Base-by-base conservation (phyloP, 30 jellyfish, hydroid and myxozoan genomes). In the Aurelia aurita region DNA sequence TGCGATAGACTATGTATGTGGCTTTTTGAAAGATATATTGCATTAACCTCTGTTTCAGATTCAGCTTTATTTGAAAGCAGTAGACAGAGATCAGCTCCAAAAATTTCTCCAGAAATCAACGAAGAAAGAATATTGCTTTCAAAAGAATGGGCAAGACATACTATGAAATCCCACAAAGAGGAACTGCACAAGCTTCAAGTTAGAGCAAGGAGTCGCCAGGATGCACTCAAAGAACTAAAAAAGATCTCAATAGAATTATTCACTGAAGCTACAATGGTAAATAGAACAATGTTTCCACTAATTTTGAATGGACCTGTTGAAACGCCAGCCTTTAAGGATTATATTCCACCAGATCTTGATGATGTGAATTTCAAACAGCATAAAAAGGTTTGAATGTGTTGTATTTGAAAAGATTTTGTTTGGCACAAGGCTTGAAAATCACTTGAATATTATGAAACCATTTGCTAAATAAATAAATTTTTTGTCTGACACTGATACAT, bases 271-370 rank as follows among this genome's bases (percentile, higher is more conserved):
- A 64, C 89, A 3, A 78, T 71, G 58, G 97, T 94, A 9, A 83
- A 89, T 63, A 83, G 80, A 62, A 60, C 70, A 25, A 39, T 84
- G 23, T 94, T 89, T 71, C 99, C 99, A 5, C 27, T 94, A 58
- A 72, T 74, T 19, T 88, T 94, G 51, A 49, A 69, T 54, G 99
- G 99, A 7, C 99, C 99, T 16, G 86, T 85, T 39, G 97, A 88
- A 39, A 88, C 99, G 1, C 97, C 97, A 62, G 93, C 99, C 14
- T 27, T 84, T 26, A 74, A 78, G 19, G 97, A 72, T 39, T 94
- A 94, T 64, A 77, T 71, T 21, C 89, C 99, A 45, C 99, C 99
- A 11, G 99, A 94, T 43, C 87, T 94, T 60, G 97, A 90, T 79
- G 95, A 78, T 58, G 57, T 72, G 0, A 82, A 82, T 34, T 23